These are phyloP conservation scores for Pogonophryne albipinna DNA, from an alignment of 2,797 vertebrate genomes.

Conservation along the genomic window DNA sequence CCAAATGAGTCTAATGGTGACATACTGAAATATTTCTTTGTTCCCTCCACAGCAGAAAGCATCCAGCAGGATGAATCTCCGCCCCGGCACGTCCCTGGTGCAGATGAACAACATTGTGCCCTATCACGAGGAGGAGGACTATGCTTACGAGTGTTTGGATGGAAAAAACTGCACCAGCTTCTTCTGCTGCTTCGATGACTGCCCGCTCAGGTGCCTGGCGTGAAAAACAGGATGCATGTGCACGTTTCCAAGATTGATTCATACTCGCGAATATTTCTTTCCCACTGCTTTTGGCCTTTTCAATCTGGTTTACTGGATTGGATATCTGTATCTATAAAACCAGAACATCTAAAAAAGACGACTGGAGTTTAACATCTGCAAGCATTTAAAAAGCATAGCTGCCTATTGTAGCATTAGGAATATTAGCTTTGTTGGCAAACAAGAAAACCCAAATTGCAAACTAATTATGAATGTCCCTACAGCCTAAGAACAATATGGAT, in stretches of 20 bases:
- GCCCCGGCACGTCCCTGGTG: conserved; percentile 91
- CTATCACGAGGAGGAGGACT: conserved; percentile 89
- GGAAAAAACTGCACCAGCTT: conserved; percentile 96
- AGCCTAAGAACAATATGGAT: not conserved
- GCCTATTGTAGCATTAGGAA: conserved; percentile 16
- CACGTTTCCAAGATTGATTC: conserved; percentile 96
- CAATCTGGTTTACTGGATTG: conserved; percentile 97
- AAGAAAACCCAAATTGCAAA: not conserved
- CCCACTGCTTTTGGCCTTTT: conserved; percentile 97
- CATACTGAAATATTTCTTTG: conserved; percentile 9
- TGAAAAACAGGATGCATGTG: conserved; percentile 95
- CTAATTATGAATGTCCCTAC: not conserved
- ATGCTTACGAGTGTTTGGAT: conserved; percentile 93
- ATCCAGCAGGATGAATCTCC: conserved; percentile 86
- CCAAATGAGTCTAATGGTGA: not conserved
- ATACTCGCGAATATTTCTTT: conserved; percentile 96
- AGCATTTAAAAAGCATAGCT: conserved; percentile 38
- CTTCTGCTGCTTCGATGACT: conserved; percentile 98
- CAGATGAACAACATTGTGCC: conserved; percentile 93
- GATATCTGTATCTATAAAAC: conserved; percentile 94
- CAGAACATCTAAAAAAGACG: conserved; percentile 3
- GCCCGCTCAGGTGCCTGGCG: conserved; percentile 94
- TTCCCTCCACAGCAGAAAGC: conserved; percentile 79
- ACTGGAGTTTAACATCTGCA: conserved; percentile 51
- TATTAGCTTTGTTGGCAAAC: conserved; percentile 3